Evolutionary conservation across 2,888 invertebrate genomes (phyloP).

Genomic region (Nysson spinosus): DNA sequence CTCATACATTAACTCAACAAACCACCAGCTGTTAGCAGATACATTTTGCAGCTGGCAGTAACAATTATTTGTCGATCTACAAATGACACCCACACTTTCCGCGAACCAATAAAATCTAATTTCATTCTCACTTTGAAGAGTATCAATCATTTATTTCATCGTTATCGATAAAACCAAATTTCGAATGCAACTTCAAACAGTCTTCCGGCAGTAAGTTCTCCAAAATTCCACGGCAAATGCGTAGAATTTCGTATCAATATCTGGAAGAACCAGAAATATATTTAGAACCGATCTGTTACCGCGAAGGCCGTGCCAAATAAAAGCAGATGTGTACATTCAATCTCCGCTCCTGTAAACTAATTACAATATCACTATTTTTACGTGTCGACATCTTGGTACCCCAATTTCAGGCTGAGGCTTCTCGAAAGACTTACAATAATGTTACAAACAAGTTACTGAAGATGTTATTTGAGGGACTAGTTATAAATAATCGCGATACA

Average conservation of each 20-base stretch:
- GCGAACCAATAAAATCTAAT: not conserved
- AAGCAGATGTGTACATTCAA: not conserved
- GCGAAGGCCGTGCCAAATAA: slow-evolving; percentile 38
- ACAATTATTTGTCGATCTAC: slow-evolving; percentile 17
- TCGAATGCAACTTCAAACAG: too few relatives aligned
- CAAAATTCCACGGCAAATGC: slow-evolving; percentile 4
- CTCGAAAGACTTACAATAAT: too few relatives aligned
- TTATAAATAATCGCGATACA: too few relatives aligned
- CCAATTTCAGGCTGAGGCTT: too few relatives aligned
- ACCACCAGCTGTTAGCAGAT: not conserved
- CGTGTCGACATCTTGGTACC: not conserved
- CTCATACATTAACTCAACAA: not conserved
- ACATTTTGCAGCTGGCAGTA: slow-evolving; percentile 16
- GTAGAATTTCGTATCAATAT: not conserved
- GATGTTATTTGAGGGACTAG: too few relatives aligned
- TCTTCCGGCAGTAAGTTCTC: not conserved
- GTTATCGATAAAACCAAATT: too few relatives aligned
- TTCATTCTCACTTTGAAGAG: not conserved
- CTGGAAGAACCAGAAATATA: slow-evolving; percentile 37
- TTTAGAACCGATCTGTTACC: slow-evolving; percentile 25
- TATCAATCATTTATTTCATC: not conserved
- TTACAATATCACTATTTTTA: slow-evolving; percentile 41
- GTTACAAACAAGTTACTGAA: too few relatives aligned
- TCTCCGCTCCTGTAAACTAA: slow-evolving; percentile 24
- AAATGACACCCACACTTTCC: slow-evolving; percentile 6